Evolutionary conservation across 1,140 invertebrate genomes (phyloP).

Genomic region (Bombus affinis): DNA sequence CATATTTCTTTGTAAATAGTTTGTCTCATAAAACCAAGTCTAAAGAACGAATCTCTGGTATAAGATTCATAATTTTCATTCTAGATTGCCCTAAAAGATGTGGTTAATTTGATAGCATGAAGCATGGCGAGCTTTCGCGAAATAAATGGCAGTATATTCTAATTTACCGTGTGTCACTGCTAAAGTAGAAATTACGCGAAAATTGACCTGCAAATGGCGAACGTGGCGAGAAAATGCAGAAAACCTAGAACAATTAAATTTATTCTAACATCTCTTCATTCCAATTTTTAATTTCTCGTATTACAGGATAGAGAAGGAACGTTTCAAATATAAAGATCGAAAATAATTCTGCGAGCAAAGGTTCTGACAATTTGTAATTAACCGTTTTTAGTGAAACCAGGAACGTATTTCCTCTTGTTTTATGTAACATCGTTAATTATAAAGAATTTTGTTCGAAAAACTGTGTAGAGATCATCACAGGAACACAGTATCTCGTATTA

Average conservation of each 20-base stretch:
- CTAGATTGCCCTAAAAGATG: neutral
- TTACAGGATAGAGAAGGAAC: neutral
- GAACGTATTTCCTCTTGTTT: neutral
- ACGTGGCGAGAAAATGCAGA: neutral
- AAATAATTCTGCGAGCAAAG: too few species aligned
- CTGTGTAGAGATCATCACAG: neutral
- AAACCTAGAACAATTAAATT: neutral
- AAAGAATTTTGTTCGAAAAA: neutral
- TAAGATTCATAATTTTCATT: neutral
- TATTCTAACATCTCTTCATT: neutral
- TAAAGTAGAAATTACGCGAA: neutral
- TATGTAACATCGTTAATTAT: neutral
- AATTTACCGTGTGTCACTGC: neutral
- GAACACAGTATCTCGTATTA: neutral
- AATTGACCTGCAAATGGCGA: neutral
- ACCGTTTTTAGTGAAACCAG: neutral
- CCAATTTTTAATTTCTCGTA: neutral
- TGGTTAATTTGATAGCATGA: neutral
- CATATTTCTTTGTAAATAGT: neutral
- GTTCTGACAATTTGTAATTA: neutral
- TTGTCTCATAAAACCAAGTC: neutral
- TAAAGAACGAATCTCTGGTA: neutral
- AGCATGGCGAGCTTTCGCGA: neutral
- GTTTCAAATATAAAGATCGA: neutral
- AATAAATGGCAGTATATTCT: neutral